A percentile compares a stretch with the other conserved stretches of the same genome.
phyloP scores from a whole-genome alignment of 2,888 invertebrate species.

The Sarcophaga subvicina region DNA sequence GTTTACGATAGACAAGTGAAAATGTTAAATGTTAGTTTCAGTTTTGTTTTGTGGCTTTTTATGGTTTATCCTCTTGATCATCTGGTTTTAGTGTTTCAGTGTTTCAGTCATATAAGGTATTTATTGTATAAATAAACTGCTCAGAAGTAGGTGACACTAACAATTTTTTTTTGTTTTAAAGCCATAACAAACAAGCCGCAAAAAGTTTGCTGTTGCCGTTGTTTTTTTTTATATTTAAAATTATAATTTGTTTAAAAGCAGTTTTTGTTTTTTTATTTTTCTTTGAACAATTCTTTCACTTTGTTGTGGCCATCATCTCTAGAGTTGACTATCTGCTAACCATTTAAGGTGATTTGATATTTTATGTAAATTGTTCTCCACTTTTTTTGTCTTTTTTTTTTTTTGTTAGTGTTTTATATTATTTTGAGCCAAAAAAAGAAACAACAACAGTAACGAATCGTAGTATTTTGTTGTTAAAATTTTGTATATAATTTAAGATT shows the following conservation, averaged over 20 bases:
- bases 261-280: background rate
- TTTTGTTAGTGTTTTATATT: too few relatives aligned
- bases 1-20: constrained; percentile 11
- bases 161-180: constrained; percentile 51
- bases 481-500: constrained; percentile 30
- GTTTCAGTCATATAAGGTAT: background rate
- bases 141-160: constrained; percentile 58
- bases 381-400: background rate
- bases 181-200: background rate
- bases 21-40: background rate
- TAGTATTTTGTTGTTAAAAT: background rate
- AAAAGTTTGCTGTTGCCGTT: background rate
- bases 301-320: constrained; percentile 6
- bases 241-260: constrained; percentile 39
- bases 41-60: background rate
- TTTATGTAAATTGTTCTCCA: constrained; percentile 60
- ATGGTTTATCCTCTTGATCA: background rate
- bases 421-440: background rate
- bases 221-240: constrained; percentile 25
- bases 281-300: background rate
- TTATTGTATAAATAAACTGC: background rate
- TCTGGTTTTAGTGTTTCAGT: background rate
- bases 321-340: constrained; percentile 35
- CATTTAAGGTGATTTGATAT: constrained; percentile 51
- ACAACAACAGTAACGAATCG: too few relatives aligned